A percentile compares a stretch with the other conserved stretches of the same genome.
These are phyloP conservation scores for Crocodylus rhombifer DNA, from an alignment of 2,797 vertebrate genomes.

Conservation along the genomic window DNA sequence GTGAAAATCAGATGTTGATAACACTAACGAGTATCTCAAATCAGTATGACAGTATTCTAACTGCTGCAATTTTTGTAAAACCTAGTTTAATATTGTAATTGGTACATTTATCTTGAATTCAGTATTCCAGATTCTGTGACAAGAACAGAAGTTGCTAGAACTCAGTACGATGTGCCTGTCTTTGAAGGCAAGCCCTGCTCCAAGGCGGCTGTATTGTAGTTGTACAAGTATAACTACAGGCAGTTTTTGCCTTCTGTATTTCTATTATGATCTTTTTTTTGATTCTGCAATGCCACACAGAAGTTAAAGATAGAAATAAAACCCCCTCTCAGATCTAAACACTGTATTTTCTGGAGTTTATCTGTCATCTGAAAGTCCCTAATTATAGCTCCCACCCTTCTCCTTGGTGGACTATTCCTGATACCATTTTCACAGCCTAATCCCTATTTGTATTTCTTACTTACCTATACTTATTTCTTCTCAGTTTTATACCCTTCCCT, in stretches of 20 bases:
- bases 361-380: background rate
- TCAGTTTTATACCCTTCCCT: background rate
- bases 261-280: background rate
- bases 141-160: background rate
- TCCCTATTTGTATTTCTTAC: background rate
- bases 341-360: background rate
- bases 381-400: background rate
- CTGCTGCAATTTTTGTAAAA: background rate
- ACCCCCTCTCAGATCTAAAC: background rate
- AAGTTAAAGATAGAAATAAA: background rate
- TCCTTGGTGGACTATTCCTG: background rate
- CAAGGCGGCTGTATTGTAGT: background rate
- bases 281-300: background rate
- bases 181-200: background rate
- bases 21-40: background rate
- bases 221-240: background rate
- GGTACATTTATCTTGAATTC: background rate
- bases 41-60: background rate
- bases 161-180: background rate
- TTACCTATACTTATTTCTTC: background rate
- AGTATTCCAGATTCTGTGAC: background rate
- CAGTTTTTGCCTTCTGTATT: background rate
- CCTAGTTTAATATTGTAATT: background rate
- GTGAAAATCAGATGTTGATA: background rate
- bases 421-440: background rate